Conservation (phyloP, 2,797 vertebrate genomes). For the Acanthiza pusilla region DNA sequence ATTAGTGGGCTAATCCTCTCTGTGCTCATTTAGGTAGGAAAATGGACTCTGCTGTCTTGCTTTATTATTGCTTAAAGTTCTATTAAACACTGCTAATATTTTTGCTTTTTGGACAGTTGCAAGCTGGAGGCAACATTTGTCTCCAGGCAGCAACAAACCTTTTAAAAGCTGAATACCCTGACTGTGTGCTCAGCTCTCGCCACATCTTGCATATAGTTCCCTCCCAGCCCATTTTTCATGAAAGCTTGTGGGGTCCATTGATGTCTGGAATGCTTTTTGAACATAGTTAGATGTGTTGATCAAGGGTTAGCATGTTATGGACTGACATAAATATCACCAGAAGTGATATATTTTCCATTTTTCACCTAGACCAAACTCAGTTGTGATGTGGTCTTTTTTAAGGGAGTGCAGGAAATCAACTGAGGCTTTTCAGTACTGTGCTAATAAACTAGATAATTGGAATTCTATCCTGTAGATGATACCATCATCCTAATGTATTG, state of each 20-base stretch:
- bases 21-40: not conserved
- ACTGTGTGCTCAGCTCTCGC: not conserved
- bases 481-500: not conserved
- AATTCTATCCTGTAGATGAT: not conserved
- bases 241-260: not conserved
- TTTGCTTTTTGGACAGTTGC: not conserved
- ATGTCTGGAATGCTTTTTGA: not conserved
- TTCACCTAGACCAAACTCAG: not conserved
- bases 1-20: not conserved
- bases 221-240: not conserved
- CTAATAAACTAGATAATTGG: not conserved
- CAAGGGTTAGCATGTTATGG: not conserved
- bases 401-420: not conserved
- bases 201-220: not conserved
- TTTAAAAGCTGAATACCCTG: not conserved
- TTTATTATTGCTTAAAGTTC: conserved; percentile 3
- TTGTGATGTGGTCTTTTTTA: not conserved
- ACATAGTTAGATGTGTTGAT: not conserved
- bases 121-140: not conserved
- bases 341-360: not conserved
- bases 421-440: not conserved
- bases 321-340: not conserved
- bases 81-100: not conserved
- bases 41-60: not conserved
- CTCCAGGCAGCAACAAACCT: not conserved